A percentile compares a stretch with the other conserved stretches of the same genome.
Conservation (phyloP, 2,797 vertebrate species). For the Petrocephalus schoutedeni region DNA sequence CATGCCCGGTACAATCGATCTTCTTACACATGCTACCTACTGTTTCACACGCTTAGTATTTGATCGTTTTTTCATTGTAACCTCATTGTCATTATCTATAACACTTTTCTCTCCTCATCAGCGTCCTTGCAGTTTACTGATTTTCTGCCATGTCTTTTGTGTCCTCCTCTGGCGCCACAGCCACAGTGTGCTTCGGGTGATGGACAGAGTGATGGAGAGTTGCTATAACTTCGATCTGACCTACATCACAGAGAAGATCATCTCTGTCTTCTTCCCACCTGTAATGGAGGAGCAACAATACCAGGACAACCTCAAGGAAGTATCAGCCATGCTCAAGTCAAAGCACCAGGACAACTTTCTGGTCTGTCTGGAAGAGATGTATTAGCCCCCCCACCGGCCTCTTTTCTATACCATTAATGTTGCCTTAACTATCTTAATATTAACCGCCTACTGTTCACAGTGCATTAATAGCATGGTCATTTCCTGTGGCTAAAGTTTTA, state of each 20-base stretch:
- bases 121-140: neutral
- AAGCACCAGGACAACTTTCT: constrained; percentile 86
- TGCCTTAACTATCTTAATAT: neutral
- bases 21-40: neutral
- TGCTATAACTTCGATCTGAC: constrained; percentile 84
- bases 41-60: neutral
- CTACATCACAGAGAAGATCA: constrained; percentile 89
- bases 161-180: constrained; percentile 50
- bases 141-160: neutral
- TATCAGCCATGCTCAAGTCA: constrained; percentile 82
- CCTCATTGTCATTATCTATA: neutral
- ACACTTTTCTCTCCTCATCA: neutral
- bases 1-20: neutral
- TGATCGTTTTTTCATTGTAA: neutral
- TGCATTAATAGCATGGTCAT: neutral
- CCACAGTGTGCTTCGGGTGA: constrained; percentile 74
- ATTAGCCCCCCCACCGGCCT: neutral
- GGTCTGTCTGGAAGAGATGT: constrained; percentile 54
- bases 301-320: constrained; percentile 74
- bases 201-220: constrained; percentile 81
- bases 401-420: neutral
- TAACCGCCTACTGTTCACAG: neutral
- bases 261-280: constrained; percentile 79
- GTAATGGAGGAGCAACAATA: constrained; percentile 77
- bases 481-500: neutral